phyloP scores from a whole-genome alignment of 2,113 vertebrate species.

The Panurus biarmicus region DNA sequence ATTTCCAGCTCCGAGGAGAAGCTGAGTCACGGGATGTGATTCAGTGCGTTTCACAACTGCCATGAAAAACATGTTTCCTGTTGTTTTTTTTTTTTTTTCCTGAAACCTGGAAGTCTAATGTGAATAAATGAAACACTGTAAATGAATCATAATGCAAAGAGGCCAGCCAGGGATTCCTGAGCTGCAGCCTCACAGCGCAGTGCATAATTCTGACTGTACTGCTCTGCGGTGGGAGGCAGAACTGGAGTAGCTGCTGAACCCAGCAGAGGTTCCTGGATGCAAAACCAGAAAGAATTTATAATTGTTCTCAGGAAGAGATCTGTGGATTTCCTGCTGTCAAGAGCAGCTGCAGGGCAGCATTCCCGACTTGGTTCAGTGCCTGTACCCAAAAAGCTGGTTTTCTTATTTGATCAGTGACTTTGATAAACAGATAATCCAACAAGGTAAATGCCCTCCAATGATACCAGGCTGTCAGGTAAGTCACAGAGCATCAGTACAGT shows the following conservation, averaged over 20 bases:
- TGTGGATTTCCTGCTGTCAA: neutral
- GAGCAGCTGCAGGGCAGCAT: neutral
- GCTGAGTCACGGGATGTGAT: neutral
- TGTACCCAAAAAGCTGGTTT: neutral
- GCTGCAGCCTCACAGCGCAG: neutral
- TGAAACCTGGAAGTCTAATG: neutral
- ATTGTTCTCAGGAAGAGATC: neutral
- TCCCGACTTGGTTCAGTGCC: neutral
- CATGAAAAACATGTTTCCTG: neutral
- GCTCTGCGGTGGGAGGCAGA: neutral
- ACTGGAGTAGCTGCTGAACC: neutral
- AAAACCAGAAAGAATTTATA: neutral
- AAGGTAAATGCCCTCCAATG: neutral
- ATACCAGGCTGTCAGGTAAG: neutral
- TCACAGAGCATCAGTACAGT: neutral
- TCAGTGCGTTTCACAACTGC: neutral
- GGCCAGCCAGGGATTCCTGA: neutral
- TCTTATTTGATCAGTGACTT: neutral
- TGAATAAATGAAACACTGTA: neutral
- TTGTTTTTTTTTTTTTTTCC: constrained; percentile 5
- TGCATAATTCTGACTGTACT: neutral
- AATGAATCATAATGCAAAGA: neutral
- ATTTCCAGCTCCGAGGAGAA: neutral
- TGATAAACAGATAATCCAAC: neutral
- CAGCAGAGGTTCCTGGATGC: neutral